These are phyloP conservation scores for Eretmocerus hayati DNA, from an alignment of 2,888 invertebrate species.

Conservation along the genomic window DNA sequence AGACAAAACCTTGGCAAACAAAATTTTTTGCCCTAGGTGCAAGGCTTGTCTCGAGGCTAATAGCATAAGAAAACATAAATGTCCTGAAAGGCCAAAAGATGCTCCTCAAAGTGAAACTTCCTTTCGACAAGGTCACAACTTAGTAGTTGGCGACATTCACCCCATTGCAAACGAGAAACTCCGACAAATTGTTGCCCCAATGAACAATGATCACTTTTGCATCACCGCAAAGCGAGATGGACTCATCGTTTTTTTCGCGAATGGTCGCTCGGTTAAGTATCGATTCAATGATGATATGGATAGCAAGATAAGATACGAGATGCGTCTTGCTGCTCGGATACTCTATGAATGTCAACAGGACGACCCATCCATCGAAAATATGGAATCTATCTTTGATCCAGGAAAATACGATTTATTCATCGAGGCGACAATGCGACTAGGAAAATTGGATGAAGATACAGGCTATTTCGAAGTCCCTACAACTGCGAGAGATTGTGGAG, in stretches of 20 bases:
- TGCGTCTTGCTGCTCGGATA: constrained; percentile 1
- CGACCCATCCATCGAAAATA: not conserved
- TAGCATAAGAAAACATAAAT: not conserved
- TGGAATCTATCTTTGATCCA: not conserved
- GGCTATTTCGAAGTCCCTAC: not conserved
- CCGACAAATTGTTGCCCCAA: too few species aligned
- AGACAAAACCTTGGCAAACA: too few species aligned
- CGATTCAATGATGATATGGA: not conserved
- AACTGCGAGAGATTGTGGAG: constrained; percentile 1
- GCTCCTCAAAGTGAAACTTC: not conserved
- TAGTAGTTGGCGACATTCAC: too few species aligned
- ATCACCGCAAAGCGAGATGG: too few species aligned
- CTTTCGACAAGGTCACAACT: too few species aligned
- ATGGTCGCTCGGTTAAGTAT: not conserved
- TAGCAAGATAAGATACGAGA: constrained; percentile 1
- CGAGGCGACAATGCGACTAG: not conserved
- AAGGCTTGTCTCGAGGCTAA: not conserved
- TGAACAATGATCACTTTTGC: too few species aligned
- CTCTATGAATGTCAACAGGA: not conserved
- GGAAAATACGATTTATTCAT: not conserved
- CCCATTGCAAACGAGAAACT: too few species aligned
- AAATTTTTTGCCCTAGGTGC: not conserved
- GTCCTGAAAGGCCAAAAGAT: not conserved
- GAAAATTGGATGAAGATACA: not conserved
- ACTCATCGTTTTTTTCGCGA: not conserved